These are phyloP conservation scores for Microctenopoma lineatum DNA, from an alignment of 2,797 vertebrate species.

Conservation along the genomic window DNA sequence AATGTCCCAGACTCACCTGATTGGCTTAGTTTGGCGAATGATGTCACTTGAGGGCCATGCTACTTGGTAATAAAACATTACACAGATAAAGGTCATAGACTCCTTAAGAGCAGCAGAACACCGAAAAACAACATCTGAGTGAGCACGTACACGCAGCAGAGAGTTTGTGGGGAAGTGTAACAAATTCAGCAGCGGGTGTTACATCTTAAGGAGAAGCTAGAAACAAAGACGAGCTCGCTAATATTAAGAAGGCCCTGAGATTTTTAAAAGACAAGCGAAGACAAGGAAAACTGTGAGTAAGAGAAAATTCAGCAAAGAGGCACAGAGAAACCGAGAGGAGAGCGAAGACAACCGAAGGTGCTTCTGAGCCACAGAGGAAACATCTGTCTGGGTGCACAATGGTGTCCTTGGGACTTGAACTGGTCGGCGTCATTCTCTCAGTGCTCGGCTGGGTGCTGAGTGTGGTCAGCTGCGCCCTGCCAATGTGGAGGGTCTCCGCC, in stretches of 20 bases:
- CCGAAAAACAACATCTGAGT: slow-evolving; percentile 6
- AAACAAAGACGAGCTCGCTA: slow-evolving; percentile 2
- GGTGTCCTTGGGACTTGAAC: slow-evolving; percentile 88
- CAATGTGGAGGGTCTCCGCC: slow-evolving; percentile 93
- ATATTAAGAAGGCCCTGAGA: slow-evolving; percentile 1
- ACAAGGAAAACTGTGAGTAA: background rate
- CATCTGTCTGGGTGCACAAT: slow-evolving; percentile 48
- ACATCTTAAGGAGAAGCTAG: background rate
- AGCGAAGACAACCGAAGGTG: slow-evolving; percentile 16
- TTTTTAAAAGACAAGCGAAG: slow-evolving; percentile 1
- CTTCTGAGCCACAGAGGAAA: background rate
- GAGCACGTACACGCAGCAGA: background rate
- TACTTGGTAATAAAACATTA: slow-evolving; percentile 58
- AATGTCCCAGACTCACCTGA: slow-evolving; percentile 61
- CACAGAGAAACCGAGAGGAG: background rate
- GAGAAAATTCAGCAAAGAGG: background rate
- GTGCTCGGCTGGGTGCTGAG: slow-evolving; percentile 89
- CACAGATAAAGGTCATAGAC: slow-evolving; percentile 53
- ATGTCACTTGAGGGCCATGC: slow-evolving; percentile 69
- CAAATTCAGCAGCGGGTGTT: slow-evolving; percentile 12
- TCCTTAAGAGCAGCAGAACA: slow-evolving; percentile 39
- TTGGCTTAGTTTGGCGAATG: slow-evolving; percentile 65
- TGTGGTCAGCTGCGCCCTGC: slow-evolving; percentile 87
- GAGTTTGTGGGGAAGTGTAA: background rate
- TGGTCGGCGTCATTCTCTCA: slow-evolving; percentile 84